A percentile compares a stretch with the other conserved stretches of the same genome.
Evolutionary conservation across 2,797 vertebrate species (phyloP).

Genomic region (Potorous gilbertii): DNA sequence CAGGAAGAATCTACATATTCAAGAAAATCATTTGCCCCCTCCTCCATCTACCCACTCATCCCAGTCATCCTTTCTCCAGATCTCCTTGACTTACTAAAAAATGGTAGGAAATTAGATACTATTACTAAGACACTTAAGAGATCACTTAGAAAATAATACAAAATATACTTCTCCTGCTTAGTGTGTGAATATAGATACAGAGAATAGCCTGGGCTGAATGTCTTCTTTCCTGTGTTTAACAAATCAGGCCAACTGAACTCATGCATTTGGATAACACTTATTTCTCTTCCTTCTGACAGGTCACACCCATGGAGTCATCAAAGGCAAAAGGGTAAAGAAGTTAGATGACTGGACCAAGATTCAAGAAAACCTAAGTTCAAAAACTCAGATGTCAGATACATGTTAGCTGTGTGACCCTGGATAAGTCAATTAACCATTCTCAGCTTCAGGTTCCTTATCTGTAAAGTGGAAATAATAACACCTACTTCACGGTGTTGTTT

Average conservation of each 20-base stretch:
- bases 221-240: not conserved
- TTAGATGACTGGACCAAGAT: not conserved
- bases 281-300: not conserved
- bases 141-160: constrained; percentile 6
- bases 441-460: not conserved
- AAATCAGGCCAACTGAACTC: not conserved
- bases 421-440: not conserved
- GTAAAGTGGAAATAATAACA: not conserved
- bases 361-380: not conserved
- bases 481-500: not conserved
- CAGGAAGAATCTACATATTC: not conserved
- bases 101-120: not conserved
- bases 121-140: not conserved
- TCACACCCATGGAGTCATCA: not conserved
- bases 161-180: constrained; percentile 26
- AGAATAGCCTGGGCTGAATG: not conserved
- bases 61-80: not conserved
- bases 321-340: not conserved
- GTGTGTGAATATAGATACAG: not conserved
- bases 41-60: not conserved
- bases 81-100: not conserved
- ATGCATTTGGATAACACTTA: not conserved
- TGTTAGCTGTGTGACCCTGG: not conserved
- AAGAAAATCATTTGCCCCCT: not conserved
- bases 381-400: not conserved